Conservation (phyloP, 2,113 vertebrate genomes). For the Symphodus melops region DNA sequence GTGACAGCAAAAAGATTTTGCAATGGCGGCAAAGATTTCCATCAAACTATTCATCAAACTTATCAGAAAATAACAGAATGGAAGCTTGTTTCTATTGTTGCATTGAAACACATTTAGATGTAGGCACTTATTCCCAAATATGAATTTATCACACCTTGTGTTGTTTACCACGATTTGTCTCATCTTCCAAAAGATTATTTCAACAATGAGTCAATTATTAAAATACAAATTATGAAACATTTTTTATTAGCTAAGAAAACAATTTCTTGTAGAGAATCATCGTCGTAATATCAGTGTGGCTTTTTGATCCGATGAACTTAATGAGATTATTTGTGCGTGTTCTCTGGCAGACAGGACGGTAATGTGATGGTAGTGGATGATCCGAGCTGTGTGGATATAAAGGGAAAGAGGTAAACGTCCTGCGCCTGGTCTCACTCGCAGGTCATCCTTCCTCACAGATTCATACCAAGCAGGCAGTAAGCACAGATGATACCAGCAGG, state of each 20-base stretch:
- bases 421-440: conserved; percentile 16
- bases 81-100: neutral
- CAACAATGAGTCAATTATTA: no score
- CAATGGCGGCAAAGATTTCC: neutral
- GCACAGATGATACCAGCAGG: conserved; percentile 81
- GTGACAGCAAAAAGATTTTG: neutral
- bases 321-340: neutral
- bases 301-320: no score
- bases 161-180: no score
- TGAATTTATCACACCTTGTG: no score
- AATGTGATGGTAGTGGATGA: neutral
- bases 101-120: no score
- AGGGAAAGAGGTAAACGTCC: conserved; percentile 33
- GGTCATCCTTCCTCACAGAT: conserved; percentile 68
- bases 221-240: no score
- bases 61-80: neutral
- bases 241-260: no score
- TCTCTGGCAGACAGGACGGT: conserved; percentile 5
- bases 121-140: no score
- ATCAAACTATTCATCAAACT: neutral
- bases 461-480: conserved; percentile 72
- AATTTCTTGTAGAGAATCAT: no score
- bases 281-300: no score
- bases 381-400: conserved; percentile 10
- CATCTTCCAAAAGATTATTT: no score